phyloP scores from a whole-genome alignment of 30 jellyfish, hydroid and myxozoan genomes.

The Pelagia noctiluca region DNA sequence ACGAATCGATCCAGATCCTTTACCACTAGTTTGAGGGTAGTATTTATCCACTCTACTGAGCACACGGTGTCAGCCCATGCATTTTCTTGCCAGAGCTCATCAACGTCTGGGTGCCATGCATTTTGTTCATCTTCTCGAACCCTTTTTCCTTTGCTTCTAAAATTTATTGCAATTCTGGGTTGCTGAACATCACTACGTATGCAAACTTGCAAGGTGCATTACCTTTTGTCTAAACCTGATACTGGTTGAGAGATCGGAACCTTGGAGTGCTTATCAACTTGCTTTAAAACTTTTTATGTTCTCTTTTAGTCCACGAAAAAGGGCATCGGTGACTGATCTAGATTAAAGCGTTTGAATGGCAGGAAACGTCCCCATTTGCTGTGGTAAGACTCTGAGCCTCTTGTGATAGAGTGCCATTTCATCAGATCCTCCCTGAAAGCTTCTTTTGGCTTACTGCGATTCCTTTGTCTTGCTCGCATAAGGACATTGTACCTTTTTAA shows the following conservation, averaged over 20 bases:
- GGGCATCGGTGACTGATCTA: slow-evolving; percentile 70
- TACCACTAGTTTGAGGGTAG: slow-evolving; percentile 9
- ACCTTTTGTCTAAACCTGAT: slow-evolving; percentile 55
- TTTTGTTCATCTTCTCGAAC: slow-evolving; percentile 30
- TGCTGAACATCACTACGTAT: slow-evolving; percentile 47
- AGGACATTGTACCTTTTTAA: slow-evolving; percentile 49
- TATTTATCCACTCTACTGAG: slow-evolving; percentile 26
- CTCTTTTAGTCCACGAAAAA: slow-evolving; percentile 62
- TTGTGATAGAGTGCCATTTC: slow-evolving; percentile 49
- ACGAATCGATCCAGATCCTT: slow-evolving; percentile 65
- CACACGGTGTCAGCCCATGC: slow-evolving; percentile 38
- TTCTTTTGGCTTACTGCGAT: slow-evolving; percentile 52
- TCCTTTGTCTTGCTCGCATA: slow-evolving; percentile 47
- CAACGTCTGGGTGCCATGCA: slow-evolving; percentile 62
- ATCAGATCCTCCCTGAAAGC: slow-evolving; percentile 47
- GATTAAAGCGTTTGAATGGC: slow-evolving; percentile 52
- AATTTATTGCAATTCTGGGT: slow-evolving; percentile 45
- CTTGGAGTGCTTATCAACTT: slow-evolving; percentile 49
- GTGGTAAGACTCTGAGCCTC: slow-evolving; percentile 56
- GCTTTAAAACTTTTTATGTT: slow-evolving; percentile 54
- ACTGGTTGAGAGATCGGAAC: slow-evolving; percentile 30
- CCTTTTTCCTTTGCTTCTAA: slow-evolving; percentile 51
- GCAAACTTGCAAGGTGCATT: slow-evolving; percentile 57
- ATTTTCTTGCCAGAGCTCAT: slow-evolving; percentile 25
- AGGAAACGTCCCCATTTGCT: slow-evolving; percentile 52